Conservation (phyloP, 1,140 invertebrate species). For the Listronotus oregonensis region DNA sequence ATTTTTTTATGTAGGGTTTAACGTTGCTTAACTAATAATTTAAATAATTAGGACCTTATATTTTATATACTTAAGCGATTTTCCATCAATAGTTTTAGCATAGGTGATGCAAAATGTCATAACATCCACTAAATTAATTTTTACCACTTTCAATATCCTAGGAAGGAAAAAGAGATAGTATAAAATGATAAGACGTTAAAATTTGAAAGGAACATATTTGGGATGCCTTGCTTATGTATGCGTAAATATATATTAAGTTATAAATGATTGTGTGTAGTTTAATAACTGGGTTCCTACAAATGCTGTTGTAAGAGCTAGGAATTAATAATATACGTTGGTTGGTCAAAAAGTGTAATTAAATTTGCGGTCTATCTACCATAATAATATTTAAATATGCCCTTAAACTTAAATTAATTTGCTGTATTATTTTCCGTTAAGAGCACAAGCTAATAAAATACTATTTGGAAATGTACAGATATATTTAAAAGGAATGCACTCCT, state of each 20-base stretch:
- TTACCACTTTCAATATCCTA: background rate
- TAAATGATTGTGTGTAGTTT: slow-evolving; percentile 29
- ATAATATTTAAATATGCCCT: too few species aligned
- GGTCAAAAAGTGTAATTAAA: background rate
- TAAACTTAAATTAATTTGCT: too few species aligned
- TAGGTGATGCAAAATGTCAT: background rate
- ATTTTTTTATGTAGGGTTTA: too few species aligned
- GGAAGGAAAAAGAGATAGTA: slow-evolving; percentile 1
- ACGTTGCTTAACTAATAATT: too few species aligned
- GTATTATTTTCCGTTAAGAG: too few species aligned
- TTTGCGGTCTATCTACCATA: too few species aligned
- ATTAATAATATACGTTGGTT: background rate
- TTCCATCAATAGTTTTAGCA: too few species aligned
- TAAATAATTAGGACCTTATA: too few species aligned
- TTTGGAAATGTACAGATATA: too few species aligned
- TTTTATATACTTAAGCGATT: too few species aligned
- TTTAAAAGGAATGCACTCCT: too few species aligned
- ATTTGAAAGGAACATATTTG: slow-evolving; percentile 27
- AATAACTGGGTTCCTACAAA: slow-evolving; percentile 16
- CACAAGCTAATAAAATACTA: too few species aligned
- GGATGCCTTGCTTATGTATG: slow-evolving; percentile 27
- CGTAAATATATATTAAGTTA: slow-evolving; percentile 26
- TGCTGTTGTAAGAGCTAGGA: slow-evolving; percentile 9
- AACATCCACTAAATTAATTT: background rate
- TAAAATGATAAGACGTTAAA: slow-evolving; percentile 12